Evolutionary conservation across 2,888 invertebrate genomes (phyloP), one percentile per base, ranked within the genome.

Genomic region (Metopia argyrocephala): DNA sequence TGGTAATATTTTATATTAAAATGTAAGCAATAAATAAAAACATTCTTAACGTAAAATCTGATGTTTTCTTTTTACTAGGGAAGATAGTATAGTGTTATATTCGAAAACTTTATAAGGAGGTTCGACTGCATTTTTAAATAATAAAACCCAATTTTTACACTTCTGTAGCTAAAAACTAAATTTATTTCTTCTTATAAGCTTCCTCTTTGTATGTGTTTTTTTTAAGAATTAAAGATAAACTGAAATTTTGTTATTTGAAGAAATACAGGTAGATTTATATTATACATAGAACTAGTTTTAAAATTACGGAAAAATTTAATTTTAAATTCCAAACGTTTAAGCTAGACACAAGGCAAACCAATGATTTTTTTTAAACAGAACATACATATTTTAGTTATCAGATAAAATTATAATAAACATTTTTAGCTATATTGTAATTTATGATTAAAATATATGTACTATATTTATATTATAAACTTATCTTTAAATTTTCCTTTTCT

Each of bases 131-230:
- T 20, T 23, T 52, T 52, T 21, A 9, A 61, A 61, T 61, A 45
- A 61, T 21, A 61, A 12, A 61, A 38, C n/a, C 52, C 21, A 5
- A 6, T 18, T 21, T 45, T 46, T 66, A 15, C n/a, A 52, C 45
- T 54, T 59, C 59, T 50, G 31, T 65, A 57, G 57, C 65, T 74
- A 74, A 74, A 74, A 65, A 65, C 65, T 73, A 65, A 59, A n/a
- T 74, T 74, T 74, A 73, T 73, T 73, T 70, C 45, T 56, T 56
- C 46, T 18, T 59, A 48, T 57, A 59, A 68, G 57, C 28, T 18
- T 27, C 59, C 4, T 20, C 28, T 27, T 25, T 45, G 45, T 52
- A 68, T 45, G 48, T n/a, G 20, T 31, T 54, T 48, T 28, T 50
- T 59, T 56, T 20, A 5, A 28, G 28, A 69, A 23, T 28, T 59